Evolutionary conservation across 2,797 vertebrate species (phyloP).

Genomic region (Hydrocynus forskahlii): DNA sequence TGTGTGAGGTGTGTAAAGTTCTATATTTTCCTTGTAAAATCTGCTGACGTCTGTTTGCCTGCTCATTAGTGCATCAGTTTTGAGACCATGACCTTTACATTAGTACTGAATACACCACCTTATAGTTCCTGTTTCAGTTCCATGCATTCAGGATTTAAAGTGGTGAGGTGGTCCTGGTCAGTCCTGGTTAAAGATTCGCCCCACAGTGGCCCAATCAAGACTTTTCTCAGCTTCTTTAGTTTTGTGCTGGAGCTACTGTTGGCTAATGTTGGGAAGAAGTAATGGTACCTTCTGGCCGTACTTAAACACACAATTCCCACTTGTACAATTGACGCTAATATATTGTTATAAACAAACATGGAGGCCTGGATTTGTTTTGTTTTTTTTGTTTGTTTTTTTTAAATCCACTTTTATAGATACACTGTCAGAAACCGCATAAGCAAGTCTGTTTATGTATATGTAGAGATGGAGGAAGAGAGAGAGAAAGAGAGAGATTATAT

Average conservation of each 20-base stretch:
- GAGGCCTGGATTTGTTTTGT: no score
- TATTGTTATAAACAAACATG: no score
- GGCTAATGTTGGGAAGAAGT: background rate
- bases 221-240: background rate
- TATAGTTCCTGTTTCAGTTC: background rate
- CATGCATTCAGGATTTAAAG: background rate
- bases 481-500: no score
- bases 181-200: no score
- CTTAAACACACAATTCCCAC: no score
- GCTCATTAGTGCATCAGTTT: constrained; percentile 10
- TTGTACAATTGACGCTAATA: no score
- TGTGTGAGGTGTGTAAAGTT: background rate
- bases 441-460: background rate
- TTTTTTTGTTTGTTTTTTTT: no score
- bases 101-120: background rate
- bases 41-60: constrained; percentile 25
- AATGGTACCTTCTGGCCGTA: no score
- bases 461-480: no score
- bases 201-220: background rate
- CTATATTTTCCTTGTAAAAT: background rate
- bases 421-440: background rate
- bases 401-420: background rate
- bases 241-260: background rate
- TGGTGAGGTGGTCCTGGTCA: background rate
- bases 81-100: background rate